Evolutionary conservation across 1,140 invertebrate species (phyloP).

Genomic region (Drosophila obscura): DNA sequence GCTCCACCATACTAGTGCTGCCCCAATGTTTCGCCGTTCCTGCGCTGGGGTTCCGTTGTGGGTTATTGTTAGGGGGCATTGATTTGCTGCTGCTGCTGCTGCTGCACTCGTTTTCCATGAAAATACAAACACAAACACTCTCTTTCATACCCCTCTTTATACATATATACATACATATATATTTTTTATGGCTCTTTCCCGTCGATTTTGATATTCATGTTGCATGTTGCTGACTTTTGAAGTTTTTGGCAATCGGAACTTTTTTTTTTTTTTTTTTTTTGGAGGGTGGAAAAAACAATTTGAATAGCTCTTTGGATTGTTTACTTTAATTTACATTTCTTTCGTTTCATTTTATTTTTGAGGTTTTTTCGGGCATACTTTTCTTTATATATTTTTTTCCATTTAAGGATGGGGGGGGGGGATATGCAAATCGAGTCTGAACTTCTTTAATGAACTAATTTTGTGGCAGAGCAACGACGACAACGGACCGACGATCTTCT

Average conservation of each 20-base stretch:
- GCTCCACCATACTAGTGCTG: conserved; percentile 40
- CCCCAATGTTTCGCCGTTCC: conserved; percentile 12
- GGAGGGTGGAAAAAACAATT: conserved; percentile 34
- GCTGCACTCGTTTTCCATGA: conserved; percentile 66
- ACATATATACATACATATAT: conserved; percentile 16
- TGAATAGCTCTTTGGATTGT: conserved; percentile 55
- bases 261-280: conserved; percentile 30
- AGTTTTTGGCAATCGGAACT: conserved; percentile 72
- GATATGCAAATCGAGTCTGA: conserved; percentile 67
- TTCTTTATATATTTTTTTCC: conserved; percentile 14
- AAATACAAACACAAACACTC: conserved; percentile 65
- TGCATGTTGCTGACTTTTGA: conserved; percentile 80
- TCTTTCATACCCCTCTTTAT: conserved; percentile 7
- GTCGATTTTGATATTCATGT: conserved; percentile 78
- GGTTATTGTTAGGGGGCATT: conserved; percentile 55
- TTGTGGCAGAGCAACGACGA: conserved; percentile 26
- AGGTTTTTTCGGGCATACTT: conserved; percentile 11
- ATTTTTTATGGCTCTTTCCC: conserved; percentile 41
- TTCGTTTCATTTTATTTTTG: conserved; percentile 46
- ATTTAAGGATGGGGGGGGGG: not conserved
- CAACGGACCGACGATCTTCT: conserved; percentile 4
- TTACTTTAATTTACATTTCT: conserved; percentile 77
- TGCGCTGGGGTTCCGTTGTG: conserved; percentile 6
- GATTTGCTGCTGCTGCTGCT: conserved; percentile 59
- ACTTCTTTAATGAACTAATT: conserved; percentile 78